These are phyloP conservation scores for Drosophila orena DNA, from an alignment of 1,140 invertebrate genomes.

Conservation along the genomic window DNA sequence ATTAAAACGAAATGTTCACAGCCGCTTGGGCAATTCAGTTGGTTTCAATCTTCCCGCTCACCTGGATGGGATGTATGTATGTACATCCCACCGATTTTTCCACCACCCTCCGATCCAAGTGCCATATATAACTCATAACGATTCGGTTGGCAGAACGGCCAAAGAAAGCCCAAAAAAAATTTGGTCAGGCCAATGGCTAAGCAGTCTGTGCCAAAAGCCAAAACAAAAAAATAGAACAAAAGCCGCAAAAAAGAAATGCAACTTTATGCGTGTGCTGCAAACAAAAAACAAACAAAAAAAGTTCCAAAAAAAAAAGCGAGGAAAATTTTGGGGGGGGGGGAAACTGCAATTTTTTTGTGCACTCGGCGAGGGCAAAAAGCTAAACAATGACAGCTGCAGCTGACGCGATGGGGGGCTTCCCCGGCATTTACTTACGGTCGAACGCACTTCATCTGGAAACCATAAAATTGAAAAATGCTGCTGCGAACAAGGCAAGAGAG, in stretches of 20 bases:
- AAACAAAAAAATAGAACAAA: slow-evolving; percentile 14
- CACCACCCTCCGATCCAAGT: slow-evolving; percentile 1
- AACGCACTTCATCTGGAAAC: slow-evolving; percentile 82
- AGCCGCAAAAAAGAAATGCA: slow-evolving; percentile 47
- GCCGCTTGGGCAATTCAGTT: slow-evolving; percentile 52
- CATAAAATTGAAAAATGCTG: slow-evolving; percentile 81
- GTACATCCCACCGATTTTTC: not conserved
- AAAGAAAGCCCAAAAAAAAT: slow-evolving; percentile 34
- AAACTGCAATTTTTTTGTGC: slow-evolving; percentile 37
- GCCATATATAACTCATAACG: slow-evolving; percentile 51
- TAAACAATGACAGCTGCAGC: slow-evolving; percentile 79
- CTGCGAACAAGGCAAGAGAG: slow-evolving; percentile 53
- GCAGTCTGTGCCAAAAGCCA: slow-evolving; percentile 23
- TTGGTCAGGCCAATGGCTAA: slow-evolving; percentile 44
- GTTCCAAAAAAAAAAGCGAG: not conserved
- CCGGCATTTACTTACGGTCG: slow-evolving; percentile 75
- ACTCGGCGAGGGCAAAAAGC: slow-evolving; percentile 63
- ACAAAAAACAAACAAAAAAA: not conserved
- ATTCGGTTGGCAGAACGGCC: slow-evolving; percentile 20
- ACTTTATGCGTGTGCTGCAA: slow-evolving; percentile 58
- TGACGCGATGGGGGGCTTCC: slow-evolving; percentile 56
- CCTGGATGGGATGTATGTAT: not conserved
- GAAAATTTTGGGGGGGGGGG: not conserved
- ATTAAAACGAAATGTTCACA: slow-evolving; percentile 56
- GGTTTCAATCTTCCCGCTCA: slow-evolving; percentile 43